Conservation (phyloP, 2,797 vertebrate species). For the Syncerus caffer region DNA sequence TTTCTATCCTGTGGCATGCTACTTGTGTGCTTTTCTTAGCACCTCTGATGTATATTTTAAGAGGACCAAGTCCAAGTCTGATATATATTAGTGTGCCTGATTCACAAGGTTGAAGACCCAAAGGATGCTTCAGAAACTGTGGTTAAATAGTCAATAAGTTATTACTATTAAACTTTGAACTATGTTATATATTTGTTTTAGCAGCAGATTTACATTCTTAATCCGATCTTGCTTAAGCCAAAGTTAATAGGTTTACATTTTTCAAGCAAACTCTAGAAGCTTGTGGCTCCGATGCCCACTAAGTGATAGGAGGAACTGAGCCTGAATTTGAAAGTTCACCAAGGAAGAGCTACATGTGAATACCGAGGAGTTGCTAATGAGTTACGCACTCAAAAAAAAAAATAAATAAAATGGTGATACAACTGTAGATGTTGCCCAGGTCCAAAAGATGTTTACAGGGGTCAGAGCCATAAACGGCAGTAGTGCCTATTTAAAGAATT, state of each 20-base stretch:
- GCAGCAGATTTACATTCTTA: conserved; percentile 40
- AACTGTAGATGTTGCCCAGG: not conserved
- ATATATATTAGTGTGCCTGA: not conserved
- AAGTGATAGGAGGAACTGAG: conserved; percentile 4
- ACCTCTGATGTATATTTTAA: not conserved
- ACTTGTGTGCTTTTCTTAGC: conserved; percentile 19
- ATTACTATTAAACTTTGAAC: not conserved
- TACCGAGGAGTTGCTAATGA: conserved; percentile 31
- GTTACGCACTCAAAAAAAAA: not conserved
- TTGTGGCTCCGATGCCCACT: not conserved
- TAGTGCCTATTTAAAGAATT: conserved; percentile 15
- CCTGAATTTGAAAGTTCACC: not conserved
- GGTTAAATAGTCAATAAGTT: conserved; percentile 12
- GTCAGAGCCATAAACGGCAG: not conserved
- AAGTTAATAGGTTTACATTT: conserved; percentile 46
- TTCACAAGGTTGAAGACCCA: not conserved
- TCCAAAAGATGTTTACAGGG: conserved; percentile 22
- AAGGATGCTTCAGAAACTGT: conserved; percentile 22
- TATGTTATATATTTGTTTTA: conserved; percentile 14
- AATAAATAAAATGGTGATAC: not conserved
- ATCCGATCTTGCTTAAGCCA: conserved; percentile 32
- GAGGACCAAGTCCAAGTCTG: not conserved
- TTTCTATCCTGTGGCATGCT: not conserved
- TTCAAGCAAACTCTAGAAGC: conserved; percentile 22
- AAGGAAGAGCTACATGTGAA: conserved; percentile 27